Conservation (phyloP, 37 sponge, comb jelly and placozoan genomes). For the Bolinopsis microptera region DNA sequence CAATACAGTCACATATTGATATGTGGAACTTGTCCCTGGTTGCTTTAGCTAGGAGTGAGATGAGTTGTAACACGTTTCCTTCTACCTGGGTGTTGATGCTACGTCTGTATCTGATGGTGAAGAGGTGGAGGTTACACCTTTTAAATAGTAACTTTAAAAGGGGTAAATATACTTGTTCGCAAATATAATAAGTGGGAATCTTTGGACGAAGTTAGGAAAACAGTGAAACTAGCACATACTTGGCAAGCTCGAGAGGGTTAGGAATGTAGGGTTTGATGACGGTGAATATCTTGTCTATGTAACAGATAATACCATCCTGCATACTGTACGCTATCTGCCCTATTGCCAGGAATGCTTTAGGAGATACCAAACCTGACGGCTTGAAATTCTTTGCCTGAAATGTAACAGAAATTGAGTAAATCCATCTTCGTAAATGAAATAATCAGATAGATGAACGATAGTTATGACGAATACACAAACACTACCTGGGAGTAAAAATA, state of each 20-base stretch:
- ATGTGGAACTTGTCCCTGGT: slow-evolving; percentile 39
- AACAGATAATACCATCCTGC: slow-evolving; percentile 72
- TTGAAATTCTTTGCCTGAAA: slow-evolving; percentile 21
- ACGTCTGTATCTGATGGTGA: slow-evolving; percentile 33
- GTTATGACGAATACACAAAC: too few relatives aligned
- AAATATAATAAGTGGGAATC: too few relatives aligned
- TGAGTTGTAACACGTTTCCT: slow-evolving; percentile 52
- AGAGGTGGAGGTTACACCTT: background rate
- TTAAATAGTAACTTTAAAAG: too few relatives aligned
- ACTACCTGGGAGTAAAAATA: too few relatives aligned
- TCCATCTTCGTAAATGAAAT: too few relatives aligned
- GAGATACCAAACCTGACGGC: background rate
- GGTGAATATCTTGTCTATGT: slow-evolving; percentile 67
- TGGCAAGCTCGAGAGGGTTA: background rate
- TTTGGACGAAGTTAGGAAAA: too few relatives aligned
- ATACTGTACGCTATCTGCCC: slow-evolving; percentile 83
- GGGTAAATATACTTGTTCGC: too few relatives aligned
- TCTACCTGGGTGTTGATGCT: slow-evolving; percentile 52
- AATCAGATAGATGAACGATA: background rate
- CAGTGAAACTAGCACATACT: too few relatives aligned
- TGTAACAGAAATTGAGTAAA: too few relatives aligned
- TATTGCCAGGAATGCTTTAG: slow-evolving; percentile 78
- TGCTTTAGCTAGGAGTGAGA: slow-evolving; percentile 56
- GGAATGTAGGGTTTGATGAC: slow-evolving; percentile 67
- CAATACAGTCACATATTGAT: slow-evolving; percentile 23